These are phyloP conservation scores for Eueides isabella DNA, from an alignment of 1,140 invertebrate genomes.

Conservation along the genomic window DNA sequence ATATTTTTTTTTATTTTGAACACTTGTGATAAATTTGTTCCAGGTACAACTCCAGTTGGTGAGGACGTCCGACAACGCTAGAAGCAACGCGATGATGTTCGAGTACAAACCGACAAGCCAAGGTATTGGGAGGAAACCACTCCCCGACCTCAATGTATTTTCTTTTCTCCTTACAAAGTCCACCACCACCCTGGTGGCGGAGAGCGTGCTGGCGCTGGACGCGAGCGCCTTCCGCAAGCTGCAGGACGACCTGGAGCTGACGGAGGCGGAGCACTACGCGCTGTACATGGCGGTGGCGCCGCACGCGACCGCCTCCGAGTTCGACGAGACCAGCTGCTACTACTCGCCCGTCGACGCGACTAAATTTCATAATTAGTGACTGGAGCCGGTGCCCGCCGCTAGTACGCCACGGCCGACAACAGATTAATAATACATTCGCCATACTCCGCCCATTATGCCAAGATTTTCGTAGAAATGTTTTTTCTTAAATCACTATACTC, in stretches of 20 bases:
- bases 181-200: constrained; percentile 73
- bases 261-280: constrained; percentile 93
- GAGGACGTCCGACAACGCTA: constrained; percentile 92
- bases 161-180: constrained; percentile 83
- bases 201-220: constrained; percentile 77
- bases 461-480: background rate
- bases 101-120: constrained; percentile 92
- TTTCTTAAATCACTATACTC: too few species aligned
- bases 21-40: constrained; percentile 19
- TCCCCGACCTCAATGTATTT: constrained; percentile 87
- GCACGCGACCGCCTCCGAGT: constrained; percentile 91
- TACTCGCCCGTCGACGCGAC: constrained; percentile 92
- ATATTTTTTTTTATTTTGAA: constrained; percentile 3
- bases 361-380: constrained; percentile 80
- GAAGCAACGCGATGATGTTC: constrained; percentile 91
- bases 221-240: constrained; percentile 70
- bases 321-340: constrained; percentile 93
- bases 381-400: background rate
- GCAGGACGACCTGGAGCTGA: constrained; percentile 84
- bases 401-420: too few species aligned
- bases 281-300: constrained; percentile 92
- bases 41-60: constrained; percentile 91
- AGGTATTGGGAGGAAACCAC: constrained; percentile 92
- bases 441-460: background rate
- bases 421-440: background rate